These are phyloP conservation scores for Gracilinanus agilis DNA, from an alignment of 2,113 vertebrate species.

Conservation along the genomic window DNA sequence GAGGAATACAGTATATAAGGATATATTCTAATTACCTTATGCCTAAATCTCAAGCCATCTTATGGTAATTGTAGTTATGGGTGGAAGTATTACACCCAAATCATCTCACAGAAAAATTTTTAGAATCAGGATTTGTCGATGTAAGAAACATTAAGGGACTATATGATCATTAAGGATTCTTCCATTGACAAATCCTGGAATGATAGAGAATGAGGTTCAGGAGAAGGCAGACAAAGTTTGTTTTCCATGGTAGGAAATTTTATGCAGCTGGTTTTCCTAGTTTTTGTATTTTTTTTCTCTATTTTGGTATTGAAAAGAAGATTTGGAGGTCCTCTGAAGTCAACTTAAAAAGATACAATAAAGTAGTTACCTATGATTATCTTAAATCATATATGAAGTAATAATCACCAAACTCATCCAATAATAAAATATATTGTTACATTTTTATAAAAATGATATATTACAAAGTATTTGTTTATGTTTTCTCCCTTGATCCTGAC, in stretches of 20 bases:
- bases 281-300: background rate
- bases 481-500: background rate
- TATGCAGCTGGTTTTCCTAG: background rate
- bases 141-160: background rate
- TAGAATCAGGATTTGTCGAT: background rate
- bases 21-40: background rate
- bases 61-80: background rate
- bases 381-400: background rate
- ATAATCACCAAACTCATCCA: background rate
- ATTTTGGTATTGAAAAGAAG: background rate
- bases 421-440: background rate
- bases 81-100: background rate
- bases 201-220: background rate
- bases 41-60: background rate
- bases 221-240: background rate
- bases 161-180: background rate
- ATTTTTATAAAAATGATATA: background rate
- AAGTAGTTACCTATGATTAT: background rate
- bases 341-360: too few relatives aligned
- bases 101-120: background rate
- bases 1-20: background rate
- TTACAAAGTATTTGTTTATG: background rate
- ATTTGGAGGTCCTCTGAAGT: background rate
- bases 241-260: background rate
- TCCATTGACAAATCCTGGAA: background rate